These are phyloP conservation scores for Bhutanitis thaidina DNA, from an alignment of 2,888 invertebrate genomes.

Conservation along the genomic window DNA sequence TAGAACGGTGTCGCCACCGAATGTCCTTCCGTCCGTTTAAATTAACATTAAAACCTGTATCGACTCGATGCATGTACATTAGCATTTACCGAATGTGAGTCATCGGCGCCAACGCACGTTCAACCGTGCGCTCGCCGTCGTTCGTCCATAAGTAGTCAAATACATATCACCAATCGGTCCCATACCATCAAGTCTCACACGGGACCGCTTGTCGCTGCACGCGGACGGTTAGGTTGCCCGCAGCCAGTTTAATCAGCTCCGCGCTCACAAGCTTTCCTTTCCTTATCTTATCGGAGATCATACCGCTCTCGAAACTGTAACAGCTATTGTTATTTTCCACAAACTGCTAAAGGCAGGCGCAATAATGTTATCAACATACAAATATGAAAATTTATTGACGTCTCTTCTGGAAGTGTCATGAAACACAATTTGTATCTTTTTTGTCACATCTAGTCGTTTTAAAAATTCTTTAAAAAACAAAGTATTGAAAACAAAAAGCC, in stretches of 20 bases:
- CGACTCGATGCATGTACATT: background rate
- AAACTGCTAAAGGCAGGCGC: background rate
- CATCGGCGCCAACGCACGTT: background rate
- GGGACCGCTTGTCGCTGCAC: background rate
- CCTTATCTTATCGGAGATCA: slow-evolving; percentile 4
- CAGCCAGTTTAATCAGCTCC: background rate
- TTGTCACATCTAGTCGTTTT: too few species aligned
- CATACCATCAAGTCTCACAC: background rate
- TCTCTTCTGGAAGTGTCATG: background rate
- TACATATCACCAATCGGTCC: background rate
- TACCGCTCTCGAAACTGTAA: background rate
- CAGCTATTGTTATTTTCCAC: background rate
- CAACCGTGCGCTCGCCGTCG: background rate
- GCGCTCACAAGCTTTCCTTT: background rate
- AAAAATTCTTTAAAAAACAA: too few species aligned
- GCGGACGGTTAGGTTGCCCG: background rate
- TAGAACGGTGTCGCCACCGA: too few species aligned
- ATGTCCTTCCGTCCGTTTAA: too few species aligned
- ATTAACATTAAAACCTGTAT: too few species aligned
- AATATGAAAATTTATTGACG: background rate
- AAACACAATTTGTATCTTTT: too few species aligned
- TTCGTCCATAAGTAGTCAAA: too few species aligned
- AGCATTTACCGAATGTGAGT: background rate
- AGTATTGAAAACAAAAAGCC: background rate
- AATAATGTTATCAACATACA: background rate